phyloP scores from a whole-genome alignment of 2,888 invertebrate genomes.

The Drosophila merina region DNA sequence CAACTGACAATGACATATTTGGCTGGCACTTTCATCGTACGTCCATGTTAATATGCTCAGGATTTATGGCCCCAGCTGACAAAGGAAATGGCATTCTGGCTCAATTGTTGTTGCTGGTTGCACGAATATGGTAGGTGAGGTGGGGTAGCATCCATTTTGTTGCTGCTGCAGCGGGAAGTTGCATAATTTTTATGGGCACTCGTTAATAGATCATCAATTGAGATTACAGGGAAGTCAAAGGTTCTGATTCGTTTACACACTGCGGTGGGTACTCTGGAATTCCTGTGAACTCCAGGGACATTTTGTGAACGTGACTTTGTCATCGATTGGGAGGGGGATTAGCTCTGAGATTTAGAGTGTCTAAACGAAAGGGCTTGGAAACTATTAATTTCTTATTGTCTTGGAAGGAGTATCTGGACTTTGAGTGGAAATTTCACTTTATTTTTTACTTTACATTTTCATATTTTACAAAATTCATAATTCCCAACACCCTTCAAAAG shows the following conservation, averaged over 20 bases:
- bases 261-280: slow-evolving; percentile 55
- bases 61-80: slow-evolving; percentile 70
- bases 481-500: slow-evolving; percentile 19
- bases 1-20: slow-evolving; percentile 76
- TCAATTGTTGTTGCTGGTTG: slow-evolving; percentile 37
- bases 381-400: background rate
- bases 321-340: background rate
- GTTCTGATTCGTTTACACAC: slow-evolving; percentile 36
- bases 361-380: background rate
- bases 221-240: slow-evolving; percentile 57
- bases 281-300: slow-evolving; percentile 33
- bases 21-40: slow-evolving; percentile 78
- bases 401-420: background rate
- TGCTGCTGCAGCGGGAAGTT: slow-evolving; percentile 56
- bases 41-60: slow-evolving; percentile 77
- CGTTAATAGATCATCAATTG: slow-evolving; percentile 74
- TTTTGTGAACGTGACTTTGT: slow-evolving; percentile 26
- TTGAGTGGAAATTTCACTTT: background rate
- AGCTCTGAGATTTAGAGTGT: background rate
- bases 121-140: slow-evolving; percentile 43
- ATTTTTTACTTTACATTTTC: background rate
- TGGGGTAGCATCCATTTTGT: slow-evolving; percentile 67
- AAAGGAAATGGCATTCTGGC: slow-evolving; percentile 77
- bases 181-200: slow-evolving; percentile 73
- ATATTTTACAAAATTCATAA: background rate